Evolutionary conservation across 2,797 vertebrate species (phyloP).

Genomic region (Rhabdomys pumilio): DNA sequence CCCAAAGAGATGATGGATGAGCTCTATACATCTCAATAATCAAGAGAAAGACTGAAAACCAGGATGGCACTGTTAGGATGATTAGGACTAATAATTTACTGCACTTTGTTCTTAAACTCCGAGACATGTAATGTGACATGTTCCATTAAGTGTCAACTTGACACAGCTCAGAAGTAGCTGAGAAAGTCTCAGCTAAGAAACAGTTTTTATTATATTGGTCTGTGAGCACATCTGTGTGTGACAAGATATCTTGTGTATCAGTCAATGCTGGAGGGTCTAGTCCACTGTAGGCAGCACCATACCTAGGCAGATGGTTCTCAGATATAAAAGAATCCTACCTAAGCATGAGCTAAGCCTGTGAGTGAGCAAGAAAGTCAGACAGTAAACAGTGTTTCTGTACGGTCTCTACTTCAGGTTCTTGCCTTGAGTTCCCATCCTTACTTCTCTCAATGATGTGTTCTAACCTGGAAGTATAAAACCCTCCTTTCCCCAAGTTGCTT

Average conservation of each 20-base stretch:
- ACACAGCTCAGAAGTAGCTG: neutral
- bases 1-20: no score
- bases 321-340: neutral
- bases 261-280: neutral
- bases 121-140: neutral
- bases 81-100: neutral
- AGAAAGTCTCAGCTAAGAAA: neutral
- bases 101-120: neutral
- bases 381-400: neutral
- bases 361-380: neutral
- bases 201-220: neutral
- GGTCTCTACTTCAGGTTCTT: neutral
- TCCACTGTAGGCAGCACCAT: neutral
- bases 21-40: neutral
- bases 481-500: neutral
- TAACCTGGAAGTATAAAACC: neutral
- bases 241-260: neutral
- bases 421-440: neutral
- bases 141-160: neutral
- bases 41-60: neutral
- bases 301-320: neutral
- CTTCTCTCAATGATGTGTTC: neutral
- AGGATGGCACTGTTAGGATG: neutral
- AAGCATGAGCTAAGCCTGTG: neutral
- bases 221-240: neutral